Base-by-base conservation (phyloP, 1,140 invertebrate genomes). In the Drosophila sp. region DNA sequence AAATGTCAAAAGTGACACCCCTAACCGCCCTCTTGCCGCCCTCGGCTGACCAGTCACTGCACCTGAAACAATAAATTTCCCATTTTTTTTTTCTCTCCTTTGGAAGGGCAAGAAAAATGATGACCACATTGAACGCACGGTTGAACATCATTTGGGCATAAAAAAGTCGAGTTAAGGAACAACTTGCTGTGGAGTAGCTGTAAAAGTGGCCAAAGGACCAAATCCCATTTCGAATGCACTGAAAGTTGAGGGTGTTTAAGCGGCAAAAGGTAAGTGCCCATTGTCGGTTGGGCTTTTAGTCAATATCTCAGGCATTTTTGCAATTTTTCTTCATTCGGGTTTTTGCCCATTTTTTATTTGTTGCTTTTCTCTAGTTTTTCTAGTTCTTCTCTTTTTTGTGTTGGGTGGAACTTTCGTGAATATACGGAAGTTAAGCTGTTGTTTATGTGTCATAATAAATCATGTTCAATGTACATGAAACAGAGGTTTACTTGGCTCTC, bases 391-490 rank as follows among this genome's bases (percentile, higher is more conserved):
- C 32, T 8, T 38, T 38, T 38, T 38, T 38, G 8, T 65, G 77
- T 17, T 17, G 17, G 17, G 17, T 17, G 73, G 50, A 77, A 75
- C 79, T 76, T 50, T 27, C 8, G 23, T 27, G 44, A 38, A 38
- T 79, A 72, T 56, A 66, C 72, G 86, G 87, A 90, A 90, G 87
- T 90, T 90, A 90, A 87, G 79, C 86, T 83, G 70, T 90, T 90
- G 86, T 90, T 90, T 83, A 90, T 90, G 82, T 90, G 86, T 90
- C 79, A 82, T 72, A 85, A 86, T 90, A 90, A 90, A 90, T 90
- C 86, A 90, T 90, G 87, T 86, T 76, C 87, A 86, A 76, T 90
- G 82, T 76, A 87, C 77, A 75, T 72, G 86, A 83, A 89, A 86
- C 84, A 86, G 23, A 50, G 44, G 7, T 50, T 50, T 27, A 87